phyloP scores from a whole-genome alignment of 2,113 vertebrate genomes.

The Procapra przewalskii region DNA sequence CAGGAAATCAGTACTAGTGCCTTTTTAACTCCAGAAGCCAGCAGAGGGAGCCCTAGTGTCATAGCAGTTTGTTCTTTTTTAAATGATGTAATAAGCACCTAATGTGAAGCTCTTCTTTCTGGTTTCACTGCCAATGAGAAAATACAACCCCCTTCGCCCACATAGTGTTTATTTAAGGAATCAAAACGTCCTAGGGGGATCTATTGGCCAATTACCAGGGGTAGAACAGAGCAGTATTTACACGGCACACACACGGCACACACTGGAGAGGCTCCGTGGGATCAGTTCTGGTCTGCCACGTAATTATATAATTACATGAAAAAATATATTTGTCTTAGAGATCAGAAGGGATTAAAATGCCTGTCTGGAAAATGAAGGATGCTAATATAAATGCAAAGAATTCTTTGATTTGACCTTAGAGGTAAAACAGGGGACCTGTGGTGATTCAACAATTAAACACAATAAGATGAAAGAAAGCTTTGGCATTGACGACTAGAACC shows the following conservation, averaged over 20 bases:
- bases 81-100: neutral
- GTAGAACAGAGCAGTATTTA: constrained; percentile 44
- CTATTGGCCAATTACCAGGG: constrained; percentile 25
- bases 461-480: neutral
- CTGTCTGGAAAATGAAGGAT: constrained; percentile 32
- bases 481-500: neutral
- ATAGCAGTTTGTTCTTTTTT: constrained; percentile 2
- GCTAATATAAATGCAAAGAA: constrained; percentile 38
- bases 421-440: neutral
- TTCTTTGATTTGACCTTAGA: constrained; percentile 3
- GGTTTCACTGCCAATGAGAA: neutral
- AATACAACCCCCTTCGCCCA: neutral
- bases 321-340: constrained; percentile 50
- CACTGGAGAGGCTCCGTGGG: constrained; percentile 17
- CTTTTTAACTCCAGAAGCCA: neutral
- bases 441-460: constrained; percentile 39
- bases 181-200: constrained; percentile 46
- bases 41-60: constrained; percentile 73
- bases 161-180: constrained; percentile 58
- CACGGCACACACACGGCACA: constrained; percentile 14
- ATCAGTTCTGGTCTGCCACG: constrained; percentile 50
- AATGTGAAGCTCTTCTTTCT: neutral
- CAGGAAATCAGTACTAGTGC: neutral
- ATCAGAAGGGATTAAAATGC: constrained; percentile 56
- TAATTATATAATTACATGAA: constrained; percentile 51